Evolutionary conservation across 1,140 invertebrate species (phyloP), one percentile per base, ranked within the genome.

Genomic region (Probaryconus sp.): DNA sequence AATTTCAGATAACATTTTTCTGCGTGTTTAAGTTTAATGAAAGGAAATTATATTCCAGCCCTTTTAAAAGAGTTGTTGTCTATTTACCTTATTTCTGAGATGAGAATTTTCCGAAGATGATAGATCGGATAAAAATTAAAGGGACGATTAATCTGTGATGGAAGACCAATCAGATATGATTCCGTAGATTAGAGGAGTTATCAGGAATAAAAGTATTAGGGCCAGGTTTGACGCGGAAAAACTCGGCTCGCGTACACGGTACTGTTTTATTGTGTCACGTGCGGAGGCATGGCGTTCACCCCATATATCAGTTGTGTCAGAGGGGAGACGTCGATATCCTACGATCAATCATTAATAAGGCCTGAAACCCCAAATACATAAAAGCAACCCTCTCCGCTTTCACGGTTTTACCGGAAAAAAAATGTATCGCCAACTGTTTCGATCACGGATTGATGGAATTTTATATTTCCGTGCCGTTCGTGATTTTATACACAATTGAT

Each of bases 331-430:
- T 87, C 85, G 82, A 87, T 88, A 88, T 88, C 85, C 83, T 80
- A 78, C 84, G 79, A 88, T 88, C 86, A 88, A 88, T 88, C 86
- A 88, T 88, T 88, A 88, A 88, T 88, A 88, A 88, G 83, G 79
- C 77, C 82, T 80, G 79, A 85, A 86, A 85, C 84, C 85, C 84
- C 84, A 85, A 83, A 85, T 79, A 84, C 76, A 79, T 82, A 83
- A 81, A 81, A 79, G 75, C 80, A 69, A 73, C 53, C 73, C 63
- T 56, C 42, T 76, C 63, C 6, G 26, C 38, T 35, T 45, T 80
- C 76, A 76, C 73, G 64, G 40, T 77, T 31, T 35, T 18, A 21
- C 24, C 7, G 2, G 17, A 67, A 78, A 76, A 76, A 81, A 81
- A 85, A 81, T 83, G 77, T 82, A 83, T 83, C 69, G 77, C 76